phyloP scores from a whole-genome alignment of 2,888 invertebrate species.

The Lutraria lutraria region DNA sequence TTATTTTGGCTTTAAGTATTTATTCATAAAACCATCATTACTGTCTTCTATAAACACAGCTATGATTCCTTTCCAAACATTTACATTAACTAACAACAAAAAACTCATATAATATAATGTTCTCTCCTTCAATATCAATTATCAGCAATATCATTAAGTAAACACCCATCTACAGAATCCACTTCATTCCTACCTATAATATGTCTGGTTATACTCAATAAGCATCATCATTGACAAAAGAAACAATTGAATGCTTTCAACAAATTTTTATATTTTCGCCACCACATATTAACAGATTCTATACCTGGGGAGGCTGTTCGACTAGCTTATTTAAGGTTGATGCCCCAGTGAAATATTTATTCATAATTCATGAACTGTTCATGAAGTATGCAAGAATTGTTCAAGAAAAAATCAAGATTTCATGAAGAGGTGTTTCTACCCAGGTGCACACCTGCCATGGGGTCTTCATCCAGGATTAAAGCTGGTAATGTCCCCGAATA shows the following conservation, averaged over 20 bases:
- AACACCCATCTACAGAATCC: neutral
- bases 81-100: neutral
- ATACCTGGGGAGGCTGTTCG: too few relatives aligned
- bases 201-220: neutral
- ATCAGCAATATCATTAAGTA: neutral
- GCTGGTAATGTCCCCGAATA: too few relatives aligned
- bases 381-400: too few relatives aligned
- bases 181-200: neutral
- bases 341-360: too few relatives aligned
- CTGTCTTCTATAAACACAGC: neutral
- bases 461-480: too few relatives aligned
- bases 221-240: neutral
- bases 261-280: neutral
- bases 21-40: neutral
- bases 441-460: too few relatives aligned
- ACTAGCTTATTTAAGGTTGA: too few relatives aligned
- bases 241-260: neutral
- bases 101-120: neutral
- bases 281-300: too few relatives aligned
- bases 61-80: neutral
- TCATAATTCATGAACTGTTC: too few relatives aligned
- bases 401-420: too few relatives aligned
- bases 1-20: neutral
- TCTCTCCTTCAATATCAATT: neutral
- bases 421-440: too few relatives aligned